phyloP scores from a whole-genome alignment of 2,888 invertebrate species.

The Drosophila lutescens region DNA sequence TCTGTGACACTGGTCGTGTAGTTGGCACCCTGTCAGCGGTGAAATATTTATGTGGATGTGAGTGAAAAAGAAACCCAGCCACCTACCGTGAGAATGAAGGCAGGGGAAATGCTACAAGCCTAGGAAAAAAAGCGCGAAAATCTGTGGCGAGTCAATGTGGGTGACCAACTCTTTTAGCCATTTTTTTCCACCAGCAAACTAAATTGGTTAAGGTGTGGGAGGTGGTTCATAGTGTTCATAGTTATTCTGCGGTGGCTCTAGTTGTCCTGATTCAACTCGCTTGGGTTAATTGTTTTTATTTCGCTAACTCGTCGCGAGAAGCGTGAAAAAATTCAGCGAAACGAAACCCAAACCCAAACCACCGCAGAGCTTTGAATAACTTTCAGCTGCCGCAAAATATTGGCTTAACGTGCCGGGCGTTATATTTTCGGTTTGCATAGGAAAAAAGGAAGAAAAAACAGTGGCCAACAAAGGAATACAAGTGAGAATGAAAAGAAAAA shows the following conservation, averaged over 20 bases:
- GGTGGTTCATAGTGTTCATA: not conserved
- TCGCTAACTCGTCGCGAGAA: constrained; percentile 55
- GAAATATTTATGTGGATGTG: constrained; percentile 60
- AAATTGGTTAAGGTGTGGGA: constrained; percentile 13
- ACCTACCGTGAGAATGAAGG: constrained; percentile 13
- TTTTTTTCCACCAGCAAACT: constrained; percentile 1
- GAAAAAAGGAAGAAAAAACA: constrained; percentile 20
- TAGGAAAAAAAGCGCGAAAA: constrained; percentile 64
- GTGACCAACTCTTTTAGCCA: constrained; percentile 37
- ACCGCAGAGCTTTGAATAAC: constrained; percentile 70
- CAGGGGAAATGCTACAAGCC: constrained; percentile 14
- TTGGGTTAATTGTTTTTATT: constrained; percentile 70
- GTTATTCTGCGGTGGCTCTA: constrained; percentile 3
- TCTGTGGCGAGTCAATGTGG: constrained; percentile 71
- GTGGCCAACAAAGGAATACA: constrained; percentile 25
- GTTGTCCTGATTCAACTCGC: constrained; percentile 44
- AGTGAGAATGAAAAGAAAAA: constrained; percentile 26
- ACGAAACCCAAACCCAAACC: constrained; percentile 28
- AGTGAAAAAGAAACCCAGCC: constrained; percentile 4
- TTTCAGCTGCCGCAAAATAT: constrained; percentile 75
- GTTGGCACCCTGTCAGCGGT: constrained; percentile 65
- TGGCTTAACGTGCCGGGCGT: constrained; percentile 72
- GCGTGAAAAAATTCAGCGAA: constrained; percentile 25
- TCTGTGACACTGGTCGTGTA: constrained; percentile 28
- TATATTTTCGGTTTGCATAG: constrained; percentile 43